Conservation (phyloP, 1,140 invertebrate species). For the Octopus bimaculoides region DNA sequence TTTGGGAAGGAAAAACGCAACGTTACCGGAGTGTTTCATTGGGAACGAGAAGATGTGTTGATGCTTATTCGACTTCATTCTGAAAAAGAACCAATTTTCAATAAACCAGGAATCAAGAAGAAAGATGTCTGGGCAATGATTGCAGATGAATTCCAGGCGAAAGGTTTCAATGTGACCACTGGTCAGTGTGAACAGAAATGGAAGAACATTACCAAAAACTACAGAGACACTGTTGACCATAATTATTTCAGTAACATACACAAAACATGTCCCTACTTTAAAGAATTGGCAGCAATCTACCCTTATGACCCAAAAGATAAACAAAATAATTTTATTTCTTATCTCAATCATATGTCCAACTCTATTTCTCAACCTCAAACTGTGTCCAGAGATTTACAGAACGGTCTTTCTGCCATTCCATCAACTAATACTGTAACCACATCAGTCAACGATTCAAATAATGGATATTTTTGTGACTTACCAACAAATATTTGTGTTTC, state of each 20-base stretch:
- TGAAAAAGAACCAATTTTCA: background rate
- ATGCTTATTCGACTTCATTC: background rate
- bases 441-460: no score
- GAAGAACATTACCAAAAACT: background rate
- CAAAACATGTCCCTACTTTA: background rate
- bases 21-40: background rate
- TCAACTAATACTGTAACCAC: no score
- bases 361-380: no score
- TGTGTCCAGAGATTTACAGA: no score
- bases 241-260: background rate
- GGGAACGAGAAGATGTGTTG: background rate
- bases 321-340: background rate
- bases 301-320: background rate
- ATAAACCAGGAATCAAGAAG: background rate
- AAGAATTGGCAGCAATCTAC: background rate
- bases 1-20: background rate
- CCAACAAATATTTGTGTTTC: no score
- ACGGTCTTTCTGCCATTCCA: no score
- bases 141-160: background rate
- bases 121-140: background rate
- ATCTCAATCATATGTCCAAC: no score
- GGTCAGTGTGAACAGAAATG: constrained; percentile 6
- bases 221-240: background rate
- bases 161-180: background rate
- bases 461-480: no score